Conservation (phyloP, 2,797 vertebrate species). For the Perodicticus potto region DNA sequence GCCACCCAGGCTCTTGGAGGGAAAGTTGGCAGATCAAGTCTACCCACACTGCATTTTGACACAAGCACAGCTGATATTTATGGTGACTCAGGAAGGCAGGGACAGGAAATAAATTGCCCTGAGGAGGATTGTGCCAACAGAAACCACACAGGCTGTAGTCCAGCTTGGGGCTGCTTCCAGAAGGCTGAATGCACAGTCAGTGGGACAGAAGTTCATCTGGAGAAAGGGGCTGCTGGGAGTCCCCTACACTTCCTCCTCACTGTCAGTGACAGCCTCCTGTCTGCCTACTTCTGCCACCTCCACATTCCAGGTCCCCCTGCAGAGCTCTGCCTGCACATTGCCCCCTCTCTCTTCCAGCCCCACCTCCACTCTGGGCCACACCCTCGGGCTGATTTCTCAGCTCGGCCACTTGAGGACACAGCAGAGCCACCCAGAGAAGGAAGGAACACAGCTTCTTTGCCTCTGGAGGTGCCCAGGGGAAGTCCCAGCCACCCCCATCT, state of each 20-base stretch:
- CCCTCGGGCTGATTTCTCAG: background rate
- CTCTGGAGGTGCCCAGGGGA: background rate
- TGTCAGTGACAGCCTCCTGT: background rate
- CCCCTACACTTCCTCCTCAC: background rate
- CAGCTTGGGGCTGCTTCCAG: background rate
- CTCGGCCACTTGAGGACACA: background rate
- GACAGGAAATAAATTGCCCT: background rate
- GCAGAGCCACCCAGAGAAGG: background rate
- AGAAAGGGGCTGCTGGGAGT: background rate
- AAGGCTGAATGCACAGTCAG: background rate
- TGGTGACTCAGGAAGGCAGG: background rate
- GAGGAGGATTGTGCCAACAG: background rate
- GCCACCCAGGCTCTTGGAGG: background rate
- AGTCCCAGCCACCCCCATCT: background rate
- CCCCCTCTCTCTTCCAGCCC: background rate
- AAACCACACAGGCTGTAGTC: background rate
- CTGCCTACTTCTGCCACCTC: background rate
- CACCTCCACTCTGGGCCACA: too few relatives aligned
- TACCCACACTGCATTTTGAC: background rate
- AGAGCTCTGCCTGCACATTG: background rate
- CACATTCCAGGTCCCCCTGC: background rate
- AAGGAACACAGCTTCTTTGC: background rate
- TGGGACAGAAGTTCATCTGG: background rate
- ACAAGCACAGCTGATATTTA: background rate
- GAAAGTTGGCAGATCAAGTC: background rate